Evolutionary conservation across 2,888 invertebrate species (phyloP).

Genomic region (Lissonota sp.): DNA sequence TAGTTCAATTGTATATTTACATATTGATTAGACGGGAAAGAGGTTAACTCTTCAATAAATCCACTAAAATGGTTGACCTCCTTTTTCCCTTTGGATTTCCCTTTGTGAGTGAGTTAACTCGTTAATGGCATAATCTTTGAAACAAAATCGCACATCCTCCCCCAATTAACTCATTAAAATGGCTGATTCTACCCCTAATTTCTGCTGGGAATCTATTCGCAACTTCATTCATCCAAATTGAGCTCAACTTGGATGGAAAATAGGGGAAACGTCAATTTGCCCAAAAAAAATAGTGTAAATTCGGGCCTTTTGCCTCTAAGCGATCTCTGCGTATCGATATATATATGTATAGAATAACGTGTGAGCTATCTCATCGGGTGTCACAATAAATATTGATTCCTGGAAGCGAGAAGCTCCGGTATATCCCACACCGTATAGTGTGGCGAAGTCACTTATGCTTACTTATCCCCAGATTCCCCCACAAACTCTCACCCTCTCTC

Average conservation of each 20-base stretch:
- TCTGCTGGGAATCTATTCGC: too few relatives aligned
- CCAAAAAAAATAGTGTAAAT: conserved; percentile 6
- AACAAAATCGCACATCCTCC: too few relatives aligned
- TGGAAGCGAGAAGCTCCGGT: conserved; percentile 75
- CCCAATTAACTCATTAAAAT: neutral
- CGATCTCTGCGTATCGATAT: neutral
- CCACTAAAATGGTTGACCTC: too few relatives aligned
- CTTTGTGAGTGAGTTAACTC: too few relatives aligned
- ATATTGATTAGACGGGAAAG: too few relatives aligned
- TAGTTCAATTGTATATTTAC: too few relatives aligned
- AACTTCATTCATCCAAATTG: too few relatives aligned
- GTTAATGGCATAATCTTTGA: too few relatives aligned
- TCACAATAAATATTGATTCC: conserved; percentile 84
- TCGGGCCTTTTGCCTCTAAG: conserved; percentile 1
- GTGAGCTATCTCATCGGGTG: conserved; percentile 81
- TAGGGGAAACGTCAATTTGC: too few relatives aligned
- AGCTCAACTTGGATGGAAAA: neutral
- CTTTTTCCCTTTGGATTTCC: too few relatives aligned
- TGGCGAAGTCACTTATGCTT: conserved; percentile 79
- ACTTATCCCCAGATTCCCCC: conserved; percentile 77
- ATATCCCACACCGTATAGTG: conserved; percentile 58
- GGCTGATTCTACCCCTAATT: neutral
- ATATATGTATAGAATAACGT: conserved; percentile 65
- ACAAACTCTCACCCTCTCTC: conserved; percentile 44
- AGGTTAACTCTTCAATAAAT: too few relatives aligned